These are phyloP conservation scores for Frankliniella intonsa DNA, from an alignment of 2,888 invertebrate species.

Conservation along the genomic window DNA sequence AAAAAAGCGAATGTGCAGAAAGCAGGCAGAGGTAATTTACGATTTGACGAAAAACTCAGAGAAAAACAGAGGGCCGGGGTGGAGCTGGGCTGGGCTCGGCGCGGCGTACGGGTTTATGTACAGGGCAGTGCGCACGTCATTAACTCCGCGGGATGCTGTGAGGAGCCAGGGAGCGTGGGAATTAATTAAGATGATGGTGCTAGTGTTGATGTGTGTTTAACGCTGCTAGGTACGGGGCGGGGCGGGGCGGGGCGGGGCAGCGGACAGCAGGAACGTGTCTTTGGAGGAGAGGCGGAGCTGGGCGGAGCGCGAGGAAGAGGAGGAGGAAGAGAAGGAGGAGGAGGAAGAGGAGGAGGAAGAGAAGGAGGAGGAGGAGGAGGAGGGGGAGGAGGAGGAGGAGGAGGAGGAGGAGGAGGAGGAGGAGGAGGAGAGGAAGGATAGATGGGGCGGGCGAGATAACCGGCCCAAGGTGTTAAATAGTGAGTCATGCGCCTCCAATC, in stretches of 20 bases:
- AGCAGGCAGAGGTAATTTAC: not conserved
- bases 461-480: too few relatives aligned
- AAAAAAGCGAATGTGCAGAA: not conserved
- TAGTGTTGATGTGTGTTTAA: not conserved
- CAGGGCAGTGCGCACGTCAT: too few relatives aligned
- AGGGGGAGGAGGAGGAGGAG: not conserved
- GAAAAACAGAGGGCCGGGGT: too few relatives aligned
- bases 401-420: not conserved
- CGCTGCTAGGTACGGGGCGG: not conserved
- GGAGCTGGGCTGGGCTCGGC: too few relatives aligned
- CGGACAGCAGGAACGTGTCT: too few relatives aligned
- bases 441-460: too few relatives aligned
- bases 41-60: not conserved
- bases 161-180: not conserved
- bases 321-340: not conserved
- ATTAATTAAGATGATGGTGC: not conserved
- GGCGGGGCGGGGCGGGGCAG: not conserved
- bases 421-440: not conserved
- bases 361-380: too few relatives aligned
- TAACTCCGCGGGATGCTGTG: too few relatives aligned
- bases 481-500: too few relatives aligned
- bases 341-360: not conserved
- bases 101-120: too few relatives aligned
- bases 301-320: not conserved
- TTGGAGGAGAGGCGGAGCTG: not conserved